These are phyloP conservation scores for Blera fallax DNA, from an alignment of 2,888 invertebrate genomes.

Conservation along the genomic window DNA sequence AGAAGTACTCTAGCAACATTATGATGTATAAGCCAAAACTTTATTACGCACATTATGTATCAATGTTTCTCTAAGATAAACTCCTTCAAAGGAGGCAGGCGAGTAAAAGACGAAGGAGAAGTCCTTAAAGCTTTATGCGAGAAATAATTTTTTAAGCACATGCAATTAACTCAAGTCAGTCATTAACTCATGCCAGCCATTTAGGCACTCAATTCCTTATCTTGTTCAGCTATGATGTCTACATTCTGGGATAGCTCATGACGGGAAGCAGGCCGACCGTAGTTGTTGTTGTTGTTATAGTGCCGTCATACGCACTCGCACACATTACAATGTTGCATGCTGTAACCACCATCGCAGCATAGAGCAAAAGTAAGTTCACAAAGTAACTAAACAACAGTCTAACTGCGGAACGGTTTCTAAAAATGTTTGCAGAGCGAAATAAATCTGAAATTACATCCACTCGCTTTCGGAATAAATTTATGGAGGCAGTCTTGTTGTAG, in stretches of 20 bases:
- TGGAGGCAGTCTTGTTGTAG: not conserved
- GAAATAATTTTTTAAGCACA: slow-evolving; percentile 35
- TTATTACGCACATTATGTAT: slow-evolving; percentile 49
- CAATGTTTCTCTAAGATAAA: slow-evolving; percentile 52
- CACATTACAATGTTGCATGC: not conserved
- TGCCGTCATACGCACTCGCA: slow-evolving; percentile 2
- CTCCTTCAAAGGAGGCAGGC: not conserved
- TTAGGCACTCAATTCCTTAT: slow-evolving; percentile 58
- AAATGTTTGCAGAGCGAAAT: slow-evolving; percentile 46
- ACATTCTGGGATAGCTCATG: slow-evolving; percentile 8
- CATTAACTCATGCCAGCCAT: slow-evolving; percentile 39
- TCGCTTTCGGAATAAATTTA: slow-evolving; percentile 35
- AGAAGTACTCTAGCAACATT: not conserved
- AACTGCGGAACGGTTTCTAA: slow-evolving; percentile 16
- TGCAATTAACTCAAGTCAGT: slow-evolving; percentile 48
- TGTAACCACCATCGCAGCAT: too few species aligned
- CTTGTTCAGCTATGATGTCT: slow-evolving; percentile 42
- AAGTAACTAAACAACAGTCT: slow-evolving; percentile 15
- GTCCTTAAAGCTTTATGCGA: not conserved
- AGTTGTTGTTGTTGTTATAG: slow-evolving; percentile 27
- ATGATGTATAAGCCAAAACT: slow-evolving; percentile 39
- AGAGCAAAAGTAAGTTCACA: not conserved
- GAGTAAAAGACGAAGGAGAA: not conserved
- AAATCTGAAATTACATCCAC: slow-evolving; percentile 56
- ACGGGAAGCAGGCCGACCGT: not conserved